Evolutionary conservation across 23 tunicate species (phyloP), one percentile per base, ranked within the genome.

Genomic region (Trididemnum miniatum): DNA sequence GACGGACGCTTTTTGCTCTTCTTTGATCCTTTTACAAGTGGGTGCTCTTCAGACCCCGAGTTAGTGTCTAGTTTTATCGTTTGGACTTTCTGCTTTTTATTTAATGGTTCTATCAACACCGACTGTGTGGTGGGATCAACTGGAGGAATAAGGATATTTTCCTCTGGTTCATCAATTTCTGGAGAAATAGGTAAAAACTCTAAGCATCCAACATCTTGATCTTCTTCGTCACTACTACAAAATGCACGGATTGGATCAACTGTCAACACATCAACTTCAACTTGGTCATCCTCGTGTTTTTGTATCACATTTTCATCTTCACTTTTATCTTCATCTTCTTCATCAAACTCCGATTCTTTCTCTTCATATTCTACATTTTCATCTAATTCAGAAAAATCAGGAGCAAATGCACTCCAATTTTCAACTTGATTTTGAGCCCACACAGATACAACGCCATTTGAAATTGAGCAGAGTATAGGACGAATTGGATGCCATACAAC

Each of bases 401-500:
- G 98, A 62, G 98, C 98, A 82, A 95, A 95, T 12, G 98, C 98
- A 65, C 91, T 85, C 98, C 98, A 95, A 49, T 95, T 95, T 89
- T 95, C 91, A 20, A 95, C 98, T 86, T 95, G 98, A 63, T 95
- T 95, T 59, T 89, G 95, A 0, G 98, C 92, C 98, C 98, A 95
- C 29, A 95, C 98, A 0, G 98, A 85, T 23, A 95, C 95, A 20
- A 95, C 88, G 22, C 98, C 95, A 71, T 89, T 95, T 38, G 98
- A 95, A 26, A 95, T 89, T 9, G 98, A 95, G 60, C 95, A 89
- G 38, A 95, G 51, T 4, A 85, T 89, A 0, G 98, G 98, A 4
- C 98, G 85, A n/a, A 95, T 84, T 20, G 98, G 98, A 82, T 95
- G 98, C 98, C 98, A 95, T 72, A 89, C 95, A 35, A 95, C 95